These are phyloP conservation scores for Bicyclus anynana DNA, from an alignment of 1,140 invertebrate genomes.

Conservation along the genomic window DNA sequence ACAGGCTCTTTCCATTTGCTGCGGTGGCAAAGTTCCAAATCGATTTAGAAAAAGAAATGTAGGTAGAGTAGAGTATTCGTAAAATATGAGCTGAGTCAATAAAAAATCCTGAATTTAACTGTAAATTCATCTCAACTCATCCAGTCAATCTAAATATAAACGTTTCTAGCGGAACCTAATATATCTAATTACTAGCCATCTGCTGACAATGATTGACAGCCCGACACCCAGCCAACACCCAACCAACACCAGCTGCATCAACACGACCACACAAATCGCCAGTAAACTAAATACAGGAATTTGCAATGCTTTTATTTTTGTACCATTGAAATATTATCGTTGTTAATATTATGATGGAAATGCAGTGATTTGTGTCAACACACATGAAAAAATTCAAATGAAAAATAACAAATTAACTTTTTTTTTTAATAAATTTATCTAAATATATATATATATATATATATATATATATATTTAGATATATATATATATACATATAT, in stretches of 20 bases:
- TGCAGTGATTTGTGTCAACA: no score
- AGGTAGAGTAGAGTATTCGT: no score
- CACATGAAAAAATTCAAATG: no score
- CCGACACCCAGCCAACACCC: no score
- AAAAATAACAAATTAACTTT: no score
- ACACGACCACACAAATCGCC: conserved; percentile 2
- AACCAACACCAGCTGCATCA: conserved; percentile 2
- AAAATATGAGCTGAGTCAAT: background rate
- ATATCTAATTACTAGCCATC: conserved; percentile 6
- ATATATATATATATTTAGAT: no score
- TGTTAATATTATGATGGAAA: background rate
- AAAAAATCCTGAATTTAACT: background rate
- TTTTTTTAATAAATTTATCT: no score
- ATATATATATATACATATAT: no score
- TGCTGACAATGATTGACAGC: conserved; percentile 6
- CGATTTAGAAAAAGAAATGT: no score
- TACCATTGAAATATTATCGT: background rate
- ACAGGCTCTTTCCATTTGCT: no score
- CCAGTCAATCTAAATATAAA: conserved; percentile 2
- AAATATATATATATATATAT: no score
- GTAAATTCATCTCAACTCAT: background rate
- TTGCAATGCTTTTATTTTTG: background rate
- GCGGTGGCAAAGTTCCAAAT: no score
- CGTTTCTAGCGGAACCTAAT: background rate
- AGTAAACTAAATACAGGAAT: conserved; percentile 2